A percentile compares a stretch with the other conserved stretches of the same genome.
Conservation (phyloP, 92 coral and sea anemone genomes). For the Porites divaricata region DNA sequence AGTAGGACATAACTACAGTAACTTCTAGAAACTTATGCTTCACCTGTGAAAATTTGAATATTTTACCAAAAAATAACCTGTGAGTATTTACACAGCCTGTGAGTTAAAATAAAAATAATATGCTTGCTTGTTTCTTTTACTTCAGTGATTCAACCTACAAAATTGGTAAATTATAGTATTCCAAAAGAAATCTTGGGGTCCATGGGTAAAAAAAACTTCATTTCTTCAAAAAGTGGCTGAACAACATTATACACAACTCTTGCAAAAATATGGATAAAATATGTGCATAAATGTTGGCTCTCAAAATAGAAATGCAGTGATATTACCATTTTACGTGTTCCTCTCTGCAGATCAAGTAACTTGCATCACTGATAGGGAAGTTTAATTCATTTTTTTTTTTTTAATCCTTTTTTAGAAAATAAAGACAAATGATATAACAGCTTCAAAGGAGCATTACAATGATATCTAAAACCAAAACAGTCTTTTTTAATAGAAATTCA, state of each 20-base stretch:
- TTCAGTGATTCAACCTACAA: not conserved
- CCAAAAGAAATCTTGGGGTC: not conserved
- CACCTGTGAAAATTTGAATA: no score
- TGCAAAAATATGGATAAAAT: not conserved
- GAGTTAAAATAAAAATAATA: not conserved
- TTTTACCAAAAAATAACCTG: not conserved
- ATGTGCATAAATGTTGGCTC: not conserved
- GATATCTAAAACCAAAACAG: not conserved
- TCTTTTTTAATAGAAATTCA: not conserved
- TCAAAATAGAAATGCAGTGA: not conserved
- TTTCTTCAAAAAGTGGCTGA: not conserved
- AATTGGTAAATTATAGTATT: not conserved
- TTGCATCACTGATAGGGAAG: not conserved
- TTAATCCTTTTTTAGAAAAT: no score
- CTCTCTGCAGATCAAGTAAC: not conserved
- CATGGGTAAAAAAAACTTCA: not conserved
- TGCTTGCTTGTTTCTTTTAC: not conserved
- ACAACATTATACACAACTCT: not conserved
- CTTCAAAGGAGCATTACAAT: not conserved
- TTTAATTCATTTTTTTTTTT: no score
- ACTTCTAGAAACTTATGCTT: no score
- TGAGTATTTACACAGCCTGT: slow-evolving; percentile 16
- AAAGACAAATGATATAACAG: not conserved
- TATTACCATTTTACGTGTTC: not conserved
- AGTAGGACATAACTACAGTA: no score